Evolutionary conservation across 2,113 vertebrate species (phyloP).

Genomic region (Spermophilus dauricus): DNA sequence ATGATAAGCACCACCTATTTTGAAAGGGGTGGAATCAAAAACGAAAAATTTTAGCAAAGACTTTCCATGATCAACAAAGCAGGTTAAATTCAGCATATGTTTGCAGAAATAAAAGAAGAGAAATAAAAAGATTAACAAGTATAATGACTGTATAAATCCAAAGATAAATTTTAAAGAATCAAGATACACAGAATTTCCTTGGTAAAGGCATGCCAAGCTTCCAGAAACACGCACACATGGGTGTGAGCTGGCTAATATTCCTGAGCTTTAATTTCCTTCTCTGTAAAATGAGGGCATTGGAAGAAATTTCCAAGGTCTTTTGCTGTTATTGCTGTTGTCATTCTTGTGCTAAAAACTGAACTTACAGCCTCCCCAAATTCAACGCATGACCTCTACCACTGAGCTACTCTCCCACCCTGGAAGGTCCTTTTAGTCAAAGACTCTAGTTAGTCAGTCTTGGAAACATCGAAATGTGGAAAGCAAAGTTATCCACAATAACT

Average conservation of each 20-base stretch:
- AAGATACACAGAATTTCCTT: not conserved
- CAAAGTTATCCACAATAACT: not conserved
- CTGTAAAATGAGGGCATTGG: not conserved
- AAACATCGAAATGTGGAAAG: not conserved
- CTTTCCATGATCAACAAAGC: not conserved
- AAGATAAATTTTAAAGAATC: conserved; percentile 13
- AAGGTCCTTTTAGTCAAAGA: not conserved
- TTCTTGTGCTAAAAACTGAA: not conserved
- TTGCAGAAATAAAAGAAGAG: conserved; percentile 34
- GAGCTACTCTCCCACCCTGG: not conserved
- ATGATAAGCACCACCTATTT: not conserved
- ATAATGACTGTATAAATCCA: not conserved
- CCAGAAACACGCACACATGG: not conserved
- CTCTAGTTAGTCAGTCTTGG: not conserved
- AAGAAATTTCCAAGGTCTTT: not conserved
- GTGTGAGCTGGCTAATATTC: no score
- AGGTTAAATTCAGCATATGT: not conserved
- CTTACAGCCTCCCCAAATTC: not conserved
- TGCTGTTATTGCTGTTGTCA: not conserved
- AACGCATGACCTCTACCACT: not conserved
- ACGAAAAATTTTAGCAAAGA: not conserved
- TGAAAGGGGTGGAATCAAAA: not conserved
- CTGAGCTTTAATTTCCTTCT: not conserved
- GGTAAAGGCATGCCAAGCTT: not conserved
- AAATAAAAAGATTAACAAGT: not conserved